Evolutionary conservation across 2,797 vertebrate species (phyloP), one percentile per base, ranked within the genome.

Genomic region (Sciurus vulgaris): DNA sequence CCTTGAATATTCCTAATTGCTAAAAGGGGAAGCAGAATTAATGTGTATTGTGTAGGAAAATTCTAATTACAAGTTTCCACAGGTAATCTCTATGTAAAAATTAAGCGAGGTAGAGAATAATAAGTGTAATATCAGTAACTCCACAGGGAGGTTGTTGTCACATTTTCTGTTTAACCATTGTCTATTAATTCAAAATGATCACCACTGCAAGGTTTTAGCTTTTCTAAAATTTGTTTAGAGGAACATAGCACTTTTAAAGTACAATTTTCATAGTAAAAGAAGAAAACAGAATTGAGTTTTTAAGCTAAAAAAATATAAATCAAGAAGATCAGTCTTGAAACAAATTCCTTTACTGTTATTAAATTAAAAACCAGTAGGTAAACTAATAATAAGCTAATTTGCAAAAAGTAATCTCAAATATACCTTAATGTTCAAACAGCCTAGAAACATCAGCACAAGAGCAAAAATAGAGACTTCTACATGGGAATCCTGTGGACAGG

Each of bases 241-340:
- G 67, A 72, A 54, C 26, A 38, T 4, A 20, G 44, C 49, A 51
- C 35, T 70, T 92, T 87, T 81, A 44, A 81, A 47, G 22, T 89
- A 12, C 24, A 63, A 44, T 85, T 38, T 79, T 77, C 84, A 74
- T 20, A 67, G 26, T 74, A 44, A 89, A 92, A 88, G 35, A n/a
- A 95, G 86, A 93, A 92, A 93, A 6, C 47, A 82, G n/a, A 54
- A 83, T 59, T 91, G 47, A 54, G 18, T 63, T 77, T 17, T 76
- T 51, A 12, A 7, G 54, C 76, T 70, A 63, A 88, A 76, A 76
- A 73, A 67, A 18, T 11, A 61, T 61, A 10, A 61, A 61, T 26
- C 59, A 61, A 79, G 51, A 95, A 97, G 76, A 89, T 54, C 18
- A 89, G 63, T 20, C 47, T 63, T 76, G 41, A 92, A 95, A 92